Base-by-base conservation (phyloP, 1,140 invertebrate genomes). In the Akabosia matsudoensis region DNA sequence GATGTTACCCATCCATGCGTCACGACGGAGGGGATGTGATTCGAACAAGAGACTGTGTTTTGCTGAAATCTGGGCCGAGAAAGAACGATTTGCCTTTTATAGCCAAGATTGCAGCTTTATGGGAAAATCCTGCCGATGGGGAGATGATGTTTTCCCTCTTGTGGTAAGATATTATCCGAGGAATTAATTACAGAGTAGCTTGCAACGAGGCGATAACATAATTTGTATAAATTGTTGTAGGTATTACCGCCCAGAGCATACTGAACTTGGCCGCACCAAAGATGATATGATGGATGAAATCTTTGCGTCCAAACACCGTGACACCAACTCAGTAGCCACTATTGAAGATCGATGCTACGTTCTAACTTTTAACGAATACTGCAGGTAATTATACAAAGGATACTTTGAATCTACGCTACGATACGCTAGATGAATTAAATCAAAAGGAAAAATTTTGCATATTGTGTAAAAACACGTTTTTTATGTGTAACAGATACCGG, bases 291-390 rank as follows among this genome's bases (percentile, higher is more conserved):
- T 90, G 2, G 93, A 96, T 82, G 96, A 98, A 86, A 91, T 98
- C 56, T 98, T 97, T 86, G 96, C 96, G 30, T 97, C 95, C 1
- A 90, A 94, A 74, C 96, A 98, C 86, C 89, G 92, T 71, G 96
- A 97, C 86, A 92, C 91, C 76, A 77, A 77, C 85, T 96, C 94
- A 82, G 96, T 98, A 30, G 96, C 96, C 71, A 98, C 96, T 85
- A 97, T 99, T 82, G 96, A 98, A 85, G 96, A 99, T 86, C 97
- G 96, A 85, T 97, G 96, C 86, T 97, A 95, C 85, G 96, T 99
- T 76, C 89, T 99, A 76, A 97, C 95, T 13, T 97, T 93, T 84
- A 96, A 96, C 86, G 96, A 98, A 87, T 99, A 97, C 84, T 97
- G 95, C 89, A 91, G 97, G 95, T 98, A 82, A 86, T 85, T 83